Evolutionary conservation across 2,888 invertebrate species (phyloP), one percentile per base, ranked within the genome.

Genomic region (Hirtodrosophila histrioides): DNA sequence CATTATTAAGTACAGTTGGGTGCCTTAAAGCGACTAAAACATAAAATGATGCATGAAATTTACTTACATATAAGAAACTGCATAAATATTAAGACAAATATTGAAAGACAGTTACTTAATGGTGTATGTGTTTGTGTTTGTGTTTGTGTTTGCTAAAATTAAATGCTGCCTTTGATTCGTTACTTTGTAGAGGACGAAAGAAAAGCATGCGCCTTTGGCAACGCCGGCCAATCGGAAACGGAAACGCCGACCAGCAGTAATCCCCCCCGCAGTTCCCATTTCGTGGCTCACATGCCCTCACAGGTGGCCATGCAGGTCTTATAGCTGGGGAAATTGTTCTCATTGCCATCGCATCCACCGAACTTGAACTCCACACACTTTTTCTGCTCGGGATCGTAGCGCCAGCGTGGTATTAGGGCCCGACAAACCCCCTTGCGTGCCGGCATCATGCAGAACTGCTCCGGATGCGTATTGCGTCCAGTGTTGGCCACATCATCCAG

Each of bases 331-430:
- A 93, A 93, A 71, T 93, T 93, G 80, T 93, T 93, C 60, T 91
- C 92, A 74, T 93, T 93, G 66, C 93, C 93, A 79, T 92, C 92
- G 75, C 93, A 93, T 54, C 93, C 93, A 3, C 93, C 93, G 69
- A 92, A 93, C 69, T 92, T 92, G 83, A 93, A 93, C 74, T 92
- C 92, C 5, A 90, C 80, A 63, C 93, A 93, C 54, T 92, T 91
- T 62, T 91, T 92, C 39, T 89, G 88, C 48, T 86, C 81, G 1
- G 92, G 90, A 86, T 93, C 92, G 84, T 93, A 93, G 56, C 92
- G 91, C 90, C 90, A 92, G 51, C 92, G 88, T 0, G 91, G 91
- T 44, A 92, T 91, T 3, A 92, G 62, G 0, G 92, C 92, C 0
- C 92, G 89, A 37, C 92, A 92, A n/a, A 92, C 91, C 7, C 92